Evolutionary conservation across 2,888 invertebrate species (phyloP).

Genomic region (Aphodius sticticus): DNA sequence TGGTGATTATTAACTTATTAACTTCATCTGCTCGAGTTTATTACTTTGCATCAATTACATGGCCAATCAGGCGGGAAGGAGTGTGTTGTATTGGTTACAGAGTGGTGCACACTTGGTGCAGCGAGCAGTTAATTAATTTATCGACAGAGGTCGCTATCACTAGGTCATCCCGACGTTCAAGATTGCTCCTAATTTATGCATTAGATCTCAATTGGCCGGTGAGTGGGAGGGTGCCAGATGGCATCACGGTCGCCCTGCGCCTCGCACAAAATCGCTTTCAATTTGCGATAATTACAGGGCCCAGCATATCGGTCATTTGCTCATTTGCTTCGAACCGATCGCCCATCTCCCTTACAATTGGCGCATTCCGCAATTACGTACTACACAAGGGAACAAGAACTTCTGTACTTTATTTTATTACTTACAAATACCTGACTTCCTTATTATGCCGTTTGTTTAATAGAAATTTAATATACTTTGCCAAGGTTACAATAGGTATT

Average conservation of each 20-base stretch:
- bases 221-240: not conserved
- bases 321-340: not conserved
- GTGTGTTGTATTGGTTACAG: not conserved
- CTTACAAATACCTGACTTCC: too few species aligned
- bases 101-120: not conserved
- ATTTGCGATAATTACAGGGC: not conserved
- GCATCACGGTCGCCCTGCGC: not conserved
- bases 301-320: conserved; percentile 4
- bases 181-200: conserved; percentile 4
- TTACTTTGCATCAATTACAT: not conserved
- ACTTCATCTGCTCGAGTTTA: not conserved
- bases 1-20: too few species aligned
- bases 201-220: conserved; percentile 4
- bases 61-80: not conserved
- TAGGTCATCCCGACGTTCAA: not conserved
- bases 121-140: not conserved
- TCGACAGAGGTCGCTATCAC: not conserved
- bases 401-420: too few species aligned
- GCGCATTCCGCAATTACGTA: not conserved
- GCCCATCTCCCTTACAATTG: not conserved
- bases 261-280: not conserved
- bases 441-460: too few species aligned
- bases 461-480: too few species aligned
- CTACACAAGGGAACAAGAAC: not conserved
- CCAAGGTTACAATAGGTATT: too few species aligned